Evolutionary conservation across 2,113 vertebrate genomes (phyloP).

Genomic region (Accipiter cooperii): DNA sequence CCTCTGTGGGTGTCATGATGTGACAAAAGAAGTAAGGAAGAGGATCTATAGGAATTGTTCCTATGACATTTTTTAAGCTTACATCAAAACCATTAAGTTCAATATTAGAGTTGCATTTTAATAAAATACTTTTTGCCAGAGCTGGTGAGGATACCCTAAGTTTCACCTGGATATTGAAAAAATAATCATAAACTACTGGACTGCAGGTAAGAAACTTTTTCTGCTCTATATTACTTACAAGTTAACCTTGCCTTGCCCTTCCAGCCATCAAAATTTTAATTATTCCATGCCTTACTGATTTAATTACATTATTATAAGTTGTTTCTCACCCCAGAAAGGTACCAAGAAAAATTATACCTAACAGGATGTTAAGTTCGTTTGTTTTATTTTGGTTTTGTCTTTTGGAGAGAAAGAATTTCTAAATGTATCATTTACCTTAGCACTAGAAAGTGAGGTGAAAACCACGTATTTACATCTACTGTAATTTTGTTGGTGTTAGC

Average conservation of each 20-base stretch:
- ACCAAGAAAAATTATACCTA: not conserved
- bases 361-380: not conserved
- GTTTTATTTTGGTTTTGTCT: not conserved
- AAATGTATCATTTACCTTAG: not conserved
- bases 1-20: not conserved
- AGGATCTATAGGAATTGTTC: not conserved
- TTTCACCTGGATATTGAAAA: not conserved
- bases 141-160: not conserved
- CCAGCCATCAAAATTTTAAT: not conserved
- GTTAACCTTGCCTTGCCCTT: not conserved
- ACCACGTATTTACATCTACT: accelerated
- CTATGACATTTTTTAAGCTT: not conserved
- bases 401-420: not conserved
- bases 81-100: not conserved
- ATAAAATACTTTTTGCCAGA: not conserved
- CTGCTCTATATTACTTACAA: not conserved
- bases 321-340: not conserved
- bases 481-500: not conserved
- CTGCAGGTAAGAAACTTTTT: not conserved
- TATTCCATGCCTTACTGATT: not conserved
- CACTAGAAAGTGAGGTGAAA: not conserved
- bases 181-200: not conserved
- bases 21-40: constrained; percentile 1
- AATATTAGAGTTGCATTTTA: not conserved
- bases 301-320: not conserved